These are phyloP conservation scores for Stegodyphus dumicola DNA, from an alignment of 1,140 invertebrate genomes.

Conservation along the genomic window DNA sequence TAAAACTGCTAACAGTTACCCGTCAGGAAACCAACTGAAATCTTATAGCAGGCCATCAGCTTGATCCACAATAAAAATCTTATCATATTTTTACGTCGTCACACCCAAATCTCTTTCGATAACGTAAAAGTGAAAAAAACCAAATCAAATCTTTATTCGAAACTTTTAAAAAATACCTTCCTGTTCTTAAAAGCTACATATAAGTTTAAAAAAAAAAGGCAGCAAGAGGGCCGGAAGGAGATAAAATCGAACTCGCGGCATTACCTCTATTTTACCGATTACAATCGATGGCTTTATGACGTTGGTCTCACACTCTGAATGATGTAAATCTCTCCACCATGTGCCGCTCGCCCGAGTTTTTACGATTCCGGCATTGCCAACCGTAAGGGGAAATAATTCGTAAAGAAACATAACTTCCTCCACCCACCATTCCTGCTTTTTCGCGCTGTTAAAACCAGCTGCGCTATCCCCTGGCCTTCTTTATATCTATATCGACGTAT, in stretches of 20 bases:
- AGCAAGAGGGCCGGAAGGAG: not conserved
- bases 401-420: conserved; percentile 22
- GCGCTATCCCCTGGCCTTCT: conserved; percentile 26
- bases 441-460: conserved; percentile 51
- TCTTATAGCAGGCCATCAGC: no score
- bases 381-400: conserved; percentile 55
- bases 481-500: conserved; percentile 47
- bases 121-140: conserved; percentile 12
- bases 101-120: not conserved
- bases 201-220: not conserved
- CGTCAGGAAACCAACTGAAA: no score
- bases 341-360: conserved; percentile 47
- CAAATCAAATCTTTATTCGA: conserved; percentile 54
- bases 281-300: conserved; percentile 59
- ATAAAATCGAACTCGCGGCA: conserved; percentile 55
- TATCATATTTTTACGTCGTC: not conserved
- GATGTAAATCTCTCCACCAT: conserved; percentile 54
- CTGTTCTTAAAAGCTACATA: conserved; percentile 15
- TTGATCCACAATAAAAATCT: no score
- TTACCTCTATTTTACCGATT: conserved; percentile 54
- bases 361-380: conserved; percentile 57
- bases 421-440: conserved; percentile 10
- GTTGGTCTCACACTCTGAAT: conserved; percentile 52
- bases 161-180: conserved; percentile 33
- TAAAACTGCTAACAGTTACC: no score